phyloP scores from a whole-genome alignment of 2,797 vertebrate species.

The Bradypodion pumilum region DNA sequence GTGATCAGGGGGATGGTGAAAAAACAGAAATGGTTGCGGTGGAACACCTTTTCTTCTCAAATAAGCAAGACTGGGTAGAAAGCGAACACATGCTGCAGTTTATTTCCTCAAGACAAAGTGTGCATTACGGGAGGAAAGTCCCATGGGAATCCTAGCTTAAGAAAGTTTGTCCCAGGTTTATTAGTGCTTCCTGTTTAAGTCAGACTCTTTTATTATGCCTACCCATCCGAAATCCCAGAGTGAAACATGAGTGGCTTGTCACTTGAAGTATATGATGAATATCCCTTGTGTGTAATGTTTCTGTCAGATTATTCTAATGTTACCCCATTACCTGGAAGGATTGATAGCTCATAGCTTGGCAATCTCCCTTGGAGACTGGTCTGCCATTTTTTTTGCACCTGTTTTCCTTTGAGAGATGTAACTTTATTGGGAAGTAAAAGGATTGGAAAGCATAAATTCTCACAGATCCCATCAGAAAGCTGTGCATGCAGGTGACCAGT shows the following conservation, averaged over 20 bases:
- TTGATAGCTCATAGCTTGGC: not conserved
- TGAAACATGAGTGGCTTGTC: not conserved
- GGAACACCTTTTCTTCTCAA: not conserved
- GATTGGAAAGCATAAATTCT: not conserved
- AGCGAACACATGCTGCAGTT: not conserved
- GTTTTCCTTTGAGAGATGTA: not conserved
- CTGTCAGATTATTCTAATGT: not conserved
- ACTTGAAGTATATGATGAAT: not conserved
- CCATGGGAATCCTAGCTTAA: constrained; percentile 40
- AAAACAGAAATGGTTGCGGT: constrained; percentile 19
- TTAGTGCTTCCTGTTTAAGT: constrained; percentile 16
- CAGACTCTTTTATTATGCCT: constrained; percentile 34
- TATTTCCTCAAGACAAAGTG: constrained; percentile 19
- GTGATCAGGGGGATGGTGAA: not conserved
- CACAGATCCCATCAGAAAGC: not conserved
- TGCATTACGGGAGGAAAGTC: constrained; percentile 26
- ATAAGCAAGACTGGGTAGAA: constrained; percentile 12
- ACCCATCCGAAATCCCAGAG: not conserved
- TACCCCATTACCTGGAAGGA: not conserved
- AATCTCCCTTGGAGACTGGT: not conserved
- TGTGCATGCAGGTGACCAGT: not conserved
- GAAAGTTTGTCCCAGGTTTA: constrained; percentile 36
- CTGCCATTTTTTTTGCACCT: not conserved
- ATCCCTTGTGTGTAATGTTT: constrained; percentile 3
- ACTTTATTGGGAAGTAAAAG: not conserved